Base-by-base conservation (phyloP, 1,140 invertebrate species). In the Macrobrachium rosenbergii region DNA sequence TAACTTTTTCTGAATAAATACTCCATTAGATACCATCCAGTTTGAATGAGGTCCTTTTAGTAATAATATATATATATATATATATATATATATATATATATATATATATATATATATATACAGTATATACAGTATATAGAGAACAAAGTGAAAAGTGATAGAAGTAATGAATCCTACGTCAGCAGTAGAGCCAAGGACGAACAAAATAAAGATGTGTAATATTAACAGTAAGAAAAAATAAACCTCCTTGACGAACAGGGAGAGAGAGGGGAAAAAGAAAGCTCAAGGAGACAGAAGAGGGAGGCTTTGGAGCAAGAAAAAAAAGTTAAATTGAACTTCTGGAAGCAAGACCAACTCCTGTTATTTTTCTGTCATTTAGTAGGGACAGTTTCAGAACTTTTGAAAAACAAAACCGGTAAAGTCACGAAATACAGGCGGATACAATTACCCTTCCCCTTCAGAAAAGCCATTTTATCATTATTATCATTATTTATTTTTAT, bases 51-150 rank as follows among this genome's bases (percentile, higher is more conserved):
- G n/a, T n/a, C n/a, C n/a, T n/a, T n/a, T n/a, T n/a, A n/a, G n/a
- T n/a, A n/a, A n/a, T n/a, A n/a, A n/a, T 75, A 75, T 75, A 75
- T 75, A 75, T 17, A 75, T 75, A 75, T 75, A 75, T 75, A 75
- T 75, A 75, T 75, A 10, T 75, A 28, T 28, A 10, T 23, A 28
- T 75, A 28, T 75, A 28, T 75, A 28, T 37, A 28, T 75, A 75
- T 28, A 75, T 75, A 75, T 28, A 75, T 75, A 75, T 75, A 75
- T 43, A 75, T 75, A 75, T 75, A 75, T 75, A 75, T 75, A 75
- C 23, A 75, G n/a, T 75, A 75, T 75, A 75, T 23, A 75, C 23
- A 75, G 10, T 75, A 75, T 76, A 6, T 76, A 76, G n/a, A n/a
- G n/a, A n/a, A n/a, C n/a, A 37, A 76, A 23, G 37, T 62, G n/a